phyloP scores from a whole-genome alignment of 2,888 invertebrate genomes.

The Andrena bucephala region DNA sequence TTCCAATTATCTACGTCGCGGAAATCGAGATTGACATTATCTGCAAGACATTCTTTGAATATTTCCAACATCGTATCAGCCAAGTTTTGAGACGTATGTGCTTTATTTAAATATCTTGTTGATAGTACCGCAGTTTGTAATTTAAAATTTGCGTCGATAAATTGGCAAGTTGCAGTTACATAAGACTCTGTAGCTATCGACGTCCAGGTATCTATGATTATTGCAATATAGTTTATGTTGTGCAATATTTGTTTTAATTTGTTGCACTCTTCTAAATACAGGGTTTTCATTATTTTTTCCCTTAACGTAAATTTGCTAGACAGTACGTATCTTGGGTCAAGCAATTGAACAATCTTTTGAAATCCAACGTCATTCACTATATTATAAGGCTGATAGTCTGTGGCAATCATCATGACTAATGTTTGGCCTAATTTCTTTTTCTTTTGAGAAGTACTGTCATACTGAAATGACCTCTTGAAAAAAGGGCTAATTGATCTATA shows the following conservation, averaged over 20 bases:
- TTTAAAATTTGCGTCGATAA: not conserved
- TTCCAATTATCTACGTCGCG: too few relatives aligned
- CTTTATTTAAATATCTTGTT: not conserved
- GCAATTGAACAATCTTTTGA: conserved; percentile 43
- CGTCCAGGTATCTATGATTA: conserved; percentile 1
- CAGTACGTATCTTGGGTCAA: conserved; percentile 55
- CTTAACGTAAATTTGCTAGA: conserved; percentile 25
- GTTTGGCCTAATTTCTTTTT: conserved; percentile 40
- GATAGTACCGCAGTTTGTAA: not conserved
- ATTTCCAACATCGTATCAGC: not conserved
- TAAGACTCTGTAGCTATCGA: not conserved
- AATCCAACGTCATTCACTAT: conserved; percentile 58
- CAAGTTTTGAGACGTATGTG: not conserved
- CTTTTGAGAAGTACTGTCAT: conserved; percentile 12
- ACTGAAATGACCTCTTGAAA: not conserved
- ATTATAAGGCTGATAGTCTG: conserved; percentile 56
- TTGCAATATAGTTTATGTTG: not conserved
- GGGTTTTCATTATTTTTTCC: conserved; percentile 16
- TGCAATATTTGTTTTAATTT: conserved; percentile 22
- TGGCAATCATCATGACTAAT: conserved; percentile 51
- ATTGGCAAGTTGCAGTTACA: not conserved
- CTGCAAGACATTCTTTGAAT: too few relatives aligned
- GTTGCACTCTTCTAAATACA: conserved; percentile 16
- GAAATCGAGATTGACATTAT: too few relatives aligned
- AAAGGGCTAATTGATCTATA: not conserved